These are phyloP conservation scores for Cantharis rustica DNA, from an alignment of 2,888 invertebrate genomes.

Conservation along the genomic window DNA sequence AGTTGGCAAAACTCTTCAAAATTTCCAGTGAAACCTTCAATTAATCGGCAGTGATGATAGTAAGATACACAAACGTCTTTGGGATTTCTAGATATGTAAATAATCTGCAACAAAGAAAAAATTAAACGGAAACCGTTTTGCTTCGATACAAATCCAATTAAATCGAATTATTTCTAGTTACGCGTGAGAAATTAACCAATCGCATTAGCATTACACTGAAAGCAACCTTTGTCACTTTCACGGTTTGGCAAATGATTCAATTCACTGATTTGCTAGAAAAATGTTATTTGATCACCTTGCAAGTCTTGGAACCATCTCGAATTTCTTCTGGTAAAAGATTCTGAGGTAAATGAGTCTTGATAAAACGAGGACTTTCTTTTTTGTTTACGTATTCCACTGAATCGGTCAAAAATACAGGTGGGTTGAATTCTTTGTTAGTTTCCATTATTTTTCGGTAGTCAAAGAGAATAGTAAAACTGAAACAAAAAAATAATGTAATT, in stretches of 20 bases:
- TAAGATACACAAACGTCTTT: slow-evolving; percentile 90
- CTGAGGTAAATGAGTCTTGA: slow-evolving; percentile 69
- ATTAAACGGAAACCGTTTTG: not conserved
- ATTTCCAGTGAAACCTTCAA: slow-evolving; percentile 60
- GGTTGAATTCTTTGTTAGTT: slow-evolving; percentile 43
- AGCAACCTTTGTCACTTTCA: too few species aligned
- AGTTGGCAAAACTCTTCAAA: slow-evolving; percentile 79
- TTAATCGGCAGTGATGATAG: slow-evolving; percentile 78
- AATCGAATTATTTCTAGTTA: too few species aligned
- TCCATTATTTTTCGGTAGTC: slow-evolving; percentile 51
- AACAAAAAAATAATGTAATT: slow-evolving; percentile 29
- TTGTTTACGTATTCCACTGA: slow-evolving; percentile 41
- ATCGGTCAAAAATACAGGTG: slow-evolving; percentile 40
- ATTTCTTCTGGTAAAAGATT: slow-evolving; percentile 61
- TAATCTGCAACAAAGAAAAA: slow-evolving; percentile 62
- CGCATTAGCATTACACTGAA: too few species aligned
- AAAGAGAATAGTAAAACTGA: slow-evolving; percentile 52
- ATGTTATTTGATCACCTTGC: slow-evolving; percentile 42
- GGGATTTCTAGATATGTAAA: slow-evolving; percentile 87
- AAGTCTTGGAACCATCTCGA: slow-evolving; percentile 49
- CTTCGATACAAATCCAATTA: too few species aligned
- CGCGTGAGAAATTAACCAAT: too few species aligned
- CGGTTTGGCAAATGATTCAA: too few species aligned
- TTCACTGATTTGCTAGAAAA: too few species aligned
- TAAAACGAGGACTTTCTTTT: slow-evolving; percentile 55